Percentiles rank a stretch among this genome's conserved stretches.
Conservation (phyloP, 2,797 vertebrate species). For the Eleutherodactylus coqui region DNA sequence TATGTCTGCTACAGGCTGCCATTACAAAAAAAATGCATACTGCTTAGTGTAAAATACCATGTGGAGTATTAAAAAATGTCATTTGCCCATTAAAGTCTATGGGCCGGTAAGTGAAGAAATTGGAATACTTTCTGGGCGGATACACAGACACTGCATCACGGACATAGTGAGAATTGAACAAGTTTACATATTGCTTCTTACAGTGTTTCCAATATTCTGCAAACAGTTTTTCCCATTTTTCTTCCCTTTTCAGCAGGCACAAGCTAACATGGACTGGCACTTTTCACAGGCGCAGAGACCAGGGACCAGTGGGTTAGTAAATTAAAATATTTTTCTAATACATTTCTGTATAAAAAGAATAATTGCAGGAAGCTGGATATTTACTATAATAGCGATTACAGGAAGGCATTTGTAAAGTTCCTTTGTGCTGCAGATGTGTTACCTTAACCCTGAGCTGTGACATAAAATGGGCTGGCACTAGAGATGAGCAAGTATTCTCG, state of each 20-base stretch:
- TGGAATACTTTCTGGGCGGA: no score
- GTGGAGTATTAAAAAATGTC: background rate
- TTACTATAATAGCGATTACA: background rate
- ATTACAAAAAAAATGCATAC: background rate
- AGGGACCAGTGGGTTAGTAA: slow-evolving; percentile 95
- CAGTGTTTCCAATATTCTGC: background rate
- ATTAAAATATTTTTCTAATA: background rate
- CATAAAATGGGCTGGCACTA: no score
- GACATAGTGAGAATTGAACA: no score
- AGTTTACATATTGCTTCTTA: background rate
- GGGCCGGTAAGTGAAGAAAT: no score
- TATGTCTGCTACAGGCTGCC: background rate
- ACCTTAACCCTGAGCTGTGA: no score
- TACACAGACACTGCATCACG: no score
- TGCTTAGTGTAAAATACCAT: background rate
- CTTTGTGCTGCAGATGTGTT: no score
- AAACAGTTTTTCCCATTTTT: background rate
- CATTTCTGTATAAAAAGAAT: background rate
- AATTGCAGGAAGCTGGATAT: background rate
- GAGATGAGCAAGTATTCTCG: no score
- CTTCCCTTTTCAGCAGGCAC: slow-evolving; percentile 89
- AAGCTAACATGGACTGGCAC: slow-evolving; percentile 97
- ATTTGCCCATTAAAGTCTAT: background rate
- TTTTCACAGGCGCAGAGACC: slow-evolving; percentile 97
- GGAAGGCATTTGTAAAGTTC: background rate